phyloP scores from a whole-genome alignment of 2,888 invertebrate species.

The Lissocephala sabroskyi region DNA sequence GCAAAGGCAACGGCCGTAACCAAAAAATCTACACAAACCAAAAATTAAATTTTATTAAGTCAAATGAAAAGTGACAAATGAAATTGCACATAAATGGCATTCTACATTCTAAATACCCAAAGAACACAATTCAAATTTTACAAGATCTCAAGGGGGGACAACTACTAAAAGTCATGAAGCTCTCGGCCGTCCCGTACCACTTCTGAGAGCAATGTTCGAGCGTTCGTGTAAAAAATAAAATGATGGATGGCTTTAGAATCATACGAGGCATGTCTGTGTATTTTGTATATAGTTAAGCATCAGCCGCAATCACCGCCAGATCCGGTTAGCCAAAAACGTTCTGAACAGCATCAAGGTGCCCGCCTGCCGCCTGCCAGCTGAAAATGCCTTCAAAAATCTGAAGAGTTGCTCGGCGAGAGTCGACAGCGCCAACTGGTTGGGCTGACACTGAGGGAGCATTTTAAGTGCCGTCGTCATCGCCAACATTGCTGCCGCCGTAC shows the following conservation, averaged over 20 bases:
- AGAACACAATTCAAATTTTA: not conserved
- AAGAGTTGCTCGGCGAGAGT: conserved; percentile 9
- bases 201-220: conserved; percentile 50
- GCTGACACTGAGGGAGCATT: not conserved
- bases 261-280: not conserved
- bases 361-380: too few species aligned
- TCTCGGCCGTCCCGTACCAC: conserved; percentile 39
- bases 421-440: too few species aligned
- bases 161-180: too few species aligned
- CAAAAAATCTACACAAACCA: conserved; percentile 7
- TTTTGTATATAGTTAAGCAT: not conserved
- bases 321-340: conserved; percentile 56
- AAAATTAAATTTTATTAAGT: not conserved
- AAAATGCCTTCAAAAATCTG: conserved; percentile 5
- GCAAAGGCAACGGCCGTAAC: conserved; percentile 30
- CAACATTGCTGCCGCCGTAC: too few species aligned
- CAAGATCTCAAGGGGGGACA: too few species aligned
- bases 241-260: conserved; percentile 38
- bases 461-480: not conserved
- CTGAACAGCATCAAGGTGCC: conserved; percentile 12
- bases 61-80: conserved; percentile 2
- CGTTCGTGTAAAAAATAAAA: conserved; percentile 16
- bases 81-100: not conserved
- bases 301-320: conserved; percentile 48
- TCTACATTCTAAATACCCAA: not conserved